These are phyloP conservation scores for Dissostichus mawsoni DNA, from an alignment of 2,113 vertebrate species.

Conservation along the genomic window DNA sequence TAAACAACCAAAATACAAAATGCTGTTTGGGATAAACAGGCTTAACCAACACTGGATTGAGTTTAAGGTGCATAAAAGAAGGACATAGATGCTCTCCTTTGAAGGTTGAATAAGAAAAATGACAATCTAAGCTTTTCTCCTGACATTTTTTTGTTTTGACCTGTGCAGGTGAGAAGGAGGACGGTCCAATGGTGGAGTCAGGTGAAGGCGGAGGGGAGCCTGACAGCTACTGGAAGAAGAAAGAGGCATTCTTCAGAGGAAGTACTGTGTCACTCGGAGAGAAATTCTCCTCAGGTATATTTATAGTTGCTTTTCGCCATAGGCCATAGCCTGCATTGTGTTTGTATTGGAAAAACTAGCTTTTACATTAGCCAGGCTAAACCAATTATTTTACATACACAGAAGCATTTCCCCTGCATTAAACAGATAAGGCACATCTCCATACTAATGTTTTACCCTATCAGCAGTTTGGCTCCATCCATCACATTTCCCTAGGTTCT, in stretches of 20 bases:
- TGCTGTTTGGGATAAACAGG: slow-evolving; percentile 45
- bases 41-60: neutral
- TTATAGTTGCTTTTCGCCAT: neutral
- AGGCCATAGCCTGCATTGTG: neutral
- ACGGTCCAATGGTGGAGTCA: slow-evolving; percentile 53
- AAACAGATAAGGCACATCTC: slow-evolving; percentile 50
- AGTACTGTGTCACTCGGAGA: slow-evolving; percentile 82
- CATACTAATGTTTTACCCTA: slow-evolving; percentile 63
- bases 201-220: slow-evolving; percentile 70
- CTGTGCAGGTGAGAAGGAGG: slow-evolving; percentile 71
- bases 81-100: neutral
- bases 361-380: slow-evolving; percentile 10
- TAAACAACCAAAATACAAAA: neutral
- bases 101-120: neutral
- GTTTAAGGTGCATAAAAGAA: neutral
- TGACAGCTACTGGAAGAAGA: slow-evolving; percentile 84
- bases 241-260: slow-evolving; percentile 75
- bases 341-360: neutral
- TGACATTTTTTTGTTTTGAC: neutral
- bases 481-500: slow-evolving; percentile 54
- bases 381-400: neutral
- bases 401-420: slow-evolving; percentile 6
- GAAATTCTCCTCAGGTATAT: slow-evolving; percentile 86
- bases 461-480: slow-evolving; percentile 69
- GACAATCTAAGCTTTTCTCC: neutral